A percentile compares a stretch with the other conserved stretches of the same genome.
Evolutionary conservation across 2,797 vertebrate genomes (phyloP).

Genomic region (Pempheris klunzingeri): DNA sequence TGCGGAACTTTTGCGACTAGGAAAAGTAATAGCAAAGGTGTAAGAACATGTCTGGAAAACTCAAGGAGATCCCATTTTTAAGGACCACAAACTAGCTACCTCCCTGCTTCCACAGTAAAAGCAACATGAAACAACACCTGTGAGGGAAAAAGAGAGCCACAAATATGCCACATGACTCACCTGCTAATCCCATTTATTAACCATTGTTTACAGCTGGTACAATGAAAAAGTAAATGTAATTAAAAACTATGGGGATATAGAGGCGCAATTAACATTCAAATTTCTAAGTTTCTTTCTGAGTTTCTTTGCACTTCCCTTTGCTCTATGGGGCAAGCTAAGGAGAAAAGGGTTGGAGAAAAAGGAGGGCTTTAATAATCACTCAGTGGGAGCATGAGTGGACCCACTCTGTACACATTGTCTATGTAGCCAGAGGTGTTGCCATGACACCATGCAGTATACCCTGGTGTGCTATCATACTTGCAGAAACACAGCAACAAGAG

Average conservation of each 20-base stretch:
- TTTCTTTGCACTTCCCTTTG: constrained; percentile 48
- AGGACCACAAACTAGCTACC: constrained; percentile 18
- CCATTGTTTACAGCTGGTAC: constrained; percentile 69
- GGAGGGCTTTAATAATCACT: constrained; percentile 69
- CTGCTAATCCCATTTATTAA: constrained; percentile 63
- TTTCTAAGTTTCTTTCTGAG: no score
- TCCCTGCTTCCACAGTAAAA: not conserved
- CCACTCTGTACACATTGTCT: constrained; percentile 21
- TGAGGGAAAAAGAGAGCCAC: not conserved
- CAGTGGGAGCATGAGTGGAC: constrained; percentile 53
- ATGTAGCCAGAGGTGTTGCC: constrained; percentile 43
- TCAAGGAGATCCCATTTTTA: constrained; percentile 24
- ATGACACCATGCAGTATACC: constrained; percentile 29
- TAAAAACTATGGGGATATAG: constrained; percentile 67
- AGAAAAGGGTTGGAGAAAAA: constrained; percentile 21
- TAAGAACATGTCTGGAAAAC: constrained; percentile 26
- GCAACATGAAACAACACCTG: constrained; percentile 17
- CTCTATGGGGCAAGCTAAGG: constrained; percentile 11
- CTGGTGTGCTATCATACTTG: constrained; percentile 23
- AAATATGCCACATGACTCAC: constrained; percentile 27
- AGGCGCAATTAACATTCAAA: constrained; percentile 75
- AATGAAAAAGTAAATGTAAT: constrained; percentile 68
- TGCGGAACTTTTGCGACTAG: not conserved
- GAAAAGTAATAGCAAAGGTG: constrained; percentile 23
- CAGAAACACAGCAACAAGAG: constrained; percentile 19